A percentile compares a stretch with the other conserved stretches of the same genome.
Evolutionary conservation across 1,140 invertebrate genomes (phyloP).

Genomic region (Mizuhopecten yessoensis): DNA sequence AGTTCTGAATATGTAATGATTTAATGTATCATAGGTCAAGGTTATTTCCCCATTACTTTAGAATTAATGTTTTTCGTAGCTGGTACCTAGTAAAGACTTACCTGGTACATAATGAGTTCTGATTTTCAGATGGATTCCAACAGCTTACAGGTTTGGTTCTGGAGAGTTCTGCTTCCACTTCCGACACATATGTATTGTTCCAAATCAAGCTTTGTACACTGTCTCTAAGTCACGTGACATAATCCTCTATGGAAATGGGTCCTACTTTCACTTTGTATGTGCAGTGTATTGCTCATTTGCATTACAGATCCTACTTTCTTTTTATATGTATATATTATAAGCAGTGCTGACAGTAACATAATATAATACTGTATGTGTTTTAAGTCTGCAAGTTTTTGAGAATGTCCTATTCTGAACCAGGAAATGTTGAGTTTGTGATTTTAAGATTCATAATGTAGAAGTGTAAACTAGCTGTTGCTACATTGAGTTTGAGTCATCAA

Average conservation of each 20-base stretch:
- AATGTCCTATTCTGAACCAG: too few relatives aligned
- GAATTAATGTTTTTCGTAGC: not conserved
- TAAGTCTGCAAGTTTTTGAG: too few relatives aligned
- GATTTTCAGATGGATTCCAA: constrained; percentile 58
- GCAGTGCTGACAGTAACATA: not conserved
- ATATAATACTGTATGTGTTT: not conserved
- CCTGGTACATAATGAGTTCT: not conserved
- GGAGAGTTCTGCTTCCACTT: not conserved
- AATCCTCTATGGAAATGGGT: not conserved
- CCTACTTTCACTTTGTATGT: constrained; percentile 27
- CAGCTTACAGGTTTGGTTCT: constrained; percentile 54
- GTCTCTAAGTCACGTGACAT: not conserved
- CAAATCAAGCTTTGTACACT: not conserved
- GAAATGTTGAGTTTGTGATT: too few relatives aligned
- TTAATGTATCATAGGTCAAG: too few relatives aligned
- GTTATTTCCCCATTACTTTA: not conserved
- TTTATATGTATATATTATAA: not conserved
- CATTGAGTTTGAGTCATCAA: too few relatives aligned
- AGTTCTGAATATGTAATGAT: too few relatives aligned
- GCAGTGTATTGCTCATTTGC: not conserved
- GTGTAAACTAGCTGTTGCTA: too few relatives aligned
- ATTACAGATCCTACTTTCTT: not conserved
- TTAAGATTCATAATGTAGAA: too few relatives aligned
- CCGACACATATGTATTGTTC: not conserved
- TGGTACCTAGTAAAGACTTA: not conserved